Conservation (phyloP, 1,140 invertebrate genomes). For the Streblospio benedicti region DNA sequence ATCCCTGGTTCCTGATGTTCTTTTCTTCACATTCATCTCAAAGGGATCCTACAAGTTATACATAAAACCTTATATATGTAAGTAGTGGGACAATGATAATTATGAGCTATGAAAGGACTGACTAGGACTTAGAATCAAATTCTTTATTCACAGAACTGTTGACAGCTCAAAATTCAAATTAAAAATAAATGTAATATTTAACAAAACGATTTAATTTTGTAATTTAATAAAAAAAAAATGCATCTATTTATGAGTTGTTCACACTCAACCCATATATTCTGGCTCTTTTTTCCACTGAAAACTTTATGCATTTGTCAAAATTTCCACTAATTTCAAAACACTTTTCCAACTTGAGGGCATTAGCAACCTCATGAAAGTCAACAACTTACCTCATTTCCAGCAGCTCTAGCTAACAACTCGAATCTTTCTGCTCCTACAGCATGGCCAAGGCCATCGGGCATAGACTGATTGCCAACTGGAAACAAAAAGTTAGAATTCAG, state of each 20-base stretch:
- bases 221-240: no score
- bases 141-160: slow-evolving; percentile 17
- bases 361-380: background rate
- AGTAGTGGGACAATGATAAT: slow-evolving; percentile 27
- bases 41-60: slow-evolving; percentile 66
- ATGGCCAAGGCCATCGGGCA: slow-evolving; percentile 76
- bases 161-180: no score
- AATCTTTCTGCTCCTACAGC: slow-evolving; percentile 85
- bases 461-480: slow-evolving; percentile 21
- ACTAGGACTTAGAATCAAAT: slow-evolving; percentile 11
- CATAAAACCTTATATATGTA: slow-evolving; percentile 8
- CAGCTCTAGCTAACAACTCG: slow-evolving; percentile 70
- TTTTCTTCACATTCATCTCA: slow-evolving; percentile 69
- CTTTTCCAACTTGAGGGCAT: no score
- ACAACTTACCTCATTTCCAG: slow-evolving; percentile 70
- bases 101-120: slow-evolving; percentile 37
- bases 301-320: no score
- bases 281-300: no score
- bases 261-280: no score
- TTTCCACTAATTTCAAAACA: no score
- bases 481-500: slow-evolving; percentile 12
- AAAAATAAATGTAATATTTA: no score
- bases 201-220: no score
- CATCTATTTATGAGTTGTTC: no score
- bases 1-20: slow-evolving; percentile 71